A percentile compares a stretch with the other conserved stretches of the same genome.
Evolutionary conservation across 2,113 vertebrate genomes (phyloP).

Genomic region (Chascanopsetta lugubris): DNA sequence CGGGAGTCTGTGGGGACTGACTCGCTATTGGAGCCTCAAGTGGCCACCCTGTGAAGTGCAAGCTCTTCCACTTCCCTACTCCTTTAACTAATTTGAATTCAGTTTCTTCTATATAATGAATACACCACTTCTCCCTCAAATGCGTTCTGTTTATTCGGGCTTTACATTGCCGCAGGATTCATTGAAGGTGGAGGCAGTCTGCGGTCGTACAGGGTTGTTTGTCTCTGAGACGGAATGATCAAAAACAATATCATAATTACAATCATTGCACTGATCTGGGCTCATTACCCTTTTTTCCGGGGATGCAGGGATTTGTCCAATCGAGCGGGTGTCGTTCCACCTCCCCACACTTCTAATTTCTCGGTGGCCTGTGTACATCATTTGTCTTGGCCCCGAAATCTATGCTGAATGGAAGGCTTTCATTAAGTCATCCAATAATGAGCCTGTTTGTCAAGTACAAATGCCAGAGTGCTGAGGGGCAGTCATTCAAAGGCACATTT

Average conservation of each 20-base stretch:
- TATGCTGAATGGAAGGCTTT: slow-evolving; percentile 74
- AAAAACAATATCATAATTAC: slow-evolving; percentile 64
- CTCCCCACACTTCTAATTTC: slow-evolving; percentile 64
- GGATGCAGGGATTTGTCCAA: slow-evolving; percentile 57
- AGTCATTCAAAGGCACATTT: slow-evolving; percentile 66
- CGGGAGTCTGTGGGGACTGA: too few species aligned
- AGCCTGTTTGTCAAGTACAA: slow-evolving; percentile 73
- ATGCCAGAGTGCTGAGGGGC: slow-evolving; percentile 63
- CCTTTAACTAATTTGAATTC: too few species aligned
- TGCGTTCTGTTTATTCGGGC: not conserved
- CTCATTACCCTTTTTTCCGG: slow-evolving; percentile 51
- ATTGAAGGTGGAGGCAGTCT: slow-evolving; percentile 6
- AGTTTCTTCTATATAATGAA: too few species aligned
- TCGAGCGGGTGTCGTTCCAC: slow-evolving; percentile 43
- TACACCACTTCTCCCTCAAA: not conserved
- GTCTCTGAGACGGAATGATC: slow-evolving; percentile 42
- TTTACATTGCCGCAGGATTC: not conserved
- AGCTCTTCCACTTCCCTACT: too few species aligned
- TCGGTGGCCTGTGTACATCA: slow-evolving; percentile 55
- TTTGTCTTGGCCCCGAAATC: slow-evolving; percentile 72
- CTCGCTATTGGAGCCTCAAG: too few species aligned
- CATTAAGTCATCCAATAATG: slow-evolving; percentile 77
- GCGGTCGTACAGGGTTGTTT: not conserved
- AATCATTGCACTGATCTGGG: slow-evolving; percentile 47
- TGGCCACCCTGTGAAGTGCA: too few species aligned